phyloP scores from a whole-genome alignment of 1,140 invertebrate genomes.

The Drosophila funebris region DNA sequence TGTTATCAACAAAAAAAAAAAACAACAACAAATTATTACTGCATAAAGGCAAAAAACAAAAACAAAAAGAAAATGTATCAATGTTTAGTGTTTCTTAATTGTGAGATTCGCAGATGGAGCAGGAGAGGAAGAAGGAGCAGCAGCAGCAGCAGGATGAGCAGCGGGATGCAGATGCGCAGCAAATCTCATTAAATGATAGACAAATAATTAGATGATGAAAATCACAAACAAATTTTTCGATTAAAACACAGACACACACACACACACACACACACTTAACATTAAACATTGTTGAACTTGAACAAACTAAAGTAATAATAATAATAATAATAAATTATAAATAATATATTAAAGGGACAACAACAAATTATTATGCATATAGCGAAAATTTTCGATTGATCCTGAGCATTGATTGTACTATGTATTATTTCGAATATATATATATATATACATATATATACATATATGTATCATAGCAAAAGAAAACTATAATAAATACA shows the following conservation, averaged over 20 bases:
- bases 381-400: conserved; percentile 72
- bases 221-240: conserved; percentile 38
- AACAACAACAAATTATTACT: too few species aligned
- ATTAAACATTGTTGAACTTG: conserved; percentile 69
- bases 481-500: conserved; percentile 20
- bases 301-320: conserved; percentile 56
- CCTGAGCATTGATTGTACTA: conserved; percentile 53
- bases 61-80: conserved; percentile 43
- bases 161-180: not conserved
- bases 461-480: conserved; percentile 73
- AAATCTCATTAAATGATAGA: conserved; percentile 81
- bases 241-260: conserved; percentile 29
- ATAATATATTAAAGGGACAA: conserved; percentile 37
- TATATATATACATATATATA: too few species aligned
- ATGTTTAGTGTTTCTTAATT: conserved; percentile 78
- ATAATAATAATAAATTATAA: conserved; percentile 24
- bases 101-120: conserved; percentile 53
- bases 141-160: not conserved
- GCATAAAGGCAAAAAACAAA: conserved; percentile 57
- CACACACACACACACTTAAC: conserved; percentile 21
- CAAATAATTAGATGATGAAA: conserved; percentile 73
- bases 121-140: conserved; percentile 10
- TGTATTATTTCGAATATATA: conserved; percentile 71
- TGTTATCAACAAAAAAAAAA: conserved; percentile 70
- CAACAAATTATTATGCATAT: conserved; percentile 57